phyloP scores from a whole-genome alignment of 2,113 vertebrate species.

The Thymallus thymallus region DNA sequence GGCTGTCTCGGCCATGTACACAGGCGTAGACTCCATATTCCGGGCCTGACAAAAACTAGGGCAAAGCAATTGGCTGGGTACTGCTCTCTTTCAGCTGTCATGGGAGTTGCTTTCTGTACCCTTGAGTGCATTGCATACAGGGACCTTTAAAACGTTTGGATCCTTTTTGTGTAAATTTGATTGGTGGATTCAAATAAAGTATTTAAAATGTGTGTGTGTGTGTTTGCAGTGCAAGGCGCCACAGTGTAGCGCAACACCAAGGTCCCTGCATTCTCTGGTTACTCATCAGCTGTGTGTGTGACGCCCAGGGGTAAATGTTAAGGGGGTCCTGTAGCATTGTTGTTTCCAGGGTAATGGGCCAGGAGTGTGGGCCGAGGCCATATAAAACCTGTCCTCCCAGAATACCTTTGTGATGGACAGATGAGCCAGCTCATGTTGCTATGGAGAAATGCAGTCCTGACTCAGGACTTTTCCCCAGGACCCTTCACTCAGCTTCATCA shows the following conservation, averaged over 20 bases:
- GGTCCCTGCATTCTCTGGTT: slow-evolving; percentile 70
- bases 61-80: too few relatives aligned
- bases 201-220: too few relatives aligned
- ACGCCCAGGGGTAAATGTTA: slow-evolving; percentile 70
- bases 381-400: slow-evolving; percentile 78
- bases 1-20: too few relatives aligned
- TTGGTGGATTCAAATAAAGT: too few relatives aligned
- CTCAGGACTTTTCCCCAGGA: slow-evolving; percentile 57
- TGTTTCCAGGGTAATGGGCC: slow-evolving; percentile 68
- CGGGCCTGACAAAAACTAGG: too few relatives aligned
- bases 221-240: slow-evolving; percentile 57
- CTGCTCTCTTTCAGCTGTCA: too few relatives aligned
- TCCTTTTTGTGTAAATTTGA: too few relatives aligned
- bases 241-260: slow-evolving; percentile 55
- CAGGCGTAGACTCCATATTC: too few relatives aligned
- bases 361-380: slow-evolving; percentile 64
- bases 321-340: slow-evolving; percentile 55
- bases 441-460: slow-evolving; percentile 63
- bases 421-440: slow-evolving; percentile 67
- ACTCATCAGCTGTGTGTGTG: slow-evolving; percentile 63
- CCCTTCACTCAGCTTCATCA: slow-evolving; percentile 22
- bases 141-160: too few relatives aligned
- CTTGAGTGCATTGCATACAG: too few relatives aligned
- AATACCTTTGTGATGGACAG: slow-evolving; percentile 68
- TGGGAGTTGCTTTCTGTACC: background rate